Percentiles rank a stretch among this genome's conserved stretches.
Evolutionary conservation across 1,140 invertebrate species (phyloP).

Genomic region (Rhagoletis pomonella): DNA sequence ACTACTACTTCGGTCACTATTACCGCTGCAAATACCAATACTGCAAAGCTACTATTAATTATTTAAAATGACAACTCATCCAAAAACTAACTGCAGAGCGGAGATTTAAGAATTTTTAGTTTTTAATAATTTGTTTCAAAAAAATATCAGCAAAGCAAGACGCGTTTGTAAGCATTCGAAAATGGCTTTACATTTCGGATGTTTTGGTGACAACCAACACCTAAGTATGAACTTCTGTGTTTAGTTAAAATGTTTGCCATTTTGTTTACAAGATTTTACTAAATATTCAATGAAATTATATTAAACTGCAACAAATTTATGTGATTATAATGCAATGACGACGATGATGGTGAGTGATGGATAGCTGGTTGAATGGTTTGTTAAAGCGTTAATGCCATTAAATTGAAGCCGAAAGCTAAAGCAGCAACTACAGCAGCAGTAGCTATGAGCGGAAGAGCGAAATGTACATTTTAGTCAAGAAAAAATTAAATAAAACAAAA

Average conservation of each 20-base stretch:
- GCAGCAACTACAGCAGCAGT: not conserved
- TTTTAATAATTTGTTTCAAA: too few species aligned
- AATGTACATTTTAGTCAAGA: slow-evolving; percentile 51
- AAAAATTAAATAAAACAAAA: slow-evolving; percentile 6
- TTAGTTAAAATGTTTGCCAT: not conserved
- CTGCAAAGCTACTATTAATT: not conserved
- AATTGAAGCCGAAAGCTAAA: slow-evolving; percentile 18
- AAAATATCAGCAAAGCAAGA: too few species aligned
- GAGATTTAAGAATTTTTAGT: too few species aligned
- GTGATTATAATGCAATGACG: not conserved
- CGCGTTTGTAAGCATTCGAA: too few species aligned
- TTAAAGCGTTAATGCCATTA: not conserved
- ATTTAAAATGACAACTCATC: too few species aligned
- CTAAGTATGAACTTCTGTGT: too few species aligned
- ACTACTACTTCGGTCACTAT: not conserved
- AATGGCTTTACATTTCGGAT: not conserved
- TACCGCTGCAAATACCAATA: not conserved
- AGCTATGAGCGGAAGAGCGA: not conserved
- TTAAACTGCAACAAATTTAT: not conserved
- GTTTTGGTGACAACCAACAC: not conserved
- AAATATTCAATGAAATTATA: not conserved
- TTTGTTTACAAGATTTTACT: not conserved
- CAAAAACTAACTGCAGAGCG: too few species aligned
- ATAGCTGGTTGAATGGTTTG: slow-evolving; percentile 29
- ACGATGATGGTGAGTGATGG: not conserved